These are phyloP conservation scores for Tetranychus truncatus DNA, from an alignment of 2,888 invertebrate genomes.

Conservation along the genomic window DNA sequence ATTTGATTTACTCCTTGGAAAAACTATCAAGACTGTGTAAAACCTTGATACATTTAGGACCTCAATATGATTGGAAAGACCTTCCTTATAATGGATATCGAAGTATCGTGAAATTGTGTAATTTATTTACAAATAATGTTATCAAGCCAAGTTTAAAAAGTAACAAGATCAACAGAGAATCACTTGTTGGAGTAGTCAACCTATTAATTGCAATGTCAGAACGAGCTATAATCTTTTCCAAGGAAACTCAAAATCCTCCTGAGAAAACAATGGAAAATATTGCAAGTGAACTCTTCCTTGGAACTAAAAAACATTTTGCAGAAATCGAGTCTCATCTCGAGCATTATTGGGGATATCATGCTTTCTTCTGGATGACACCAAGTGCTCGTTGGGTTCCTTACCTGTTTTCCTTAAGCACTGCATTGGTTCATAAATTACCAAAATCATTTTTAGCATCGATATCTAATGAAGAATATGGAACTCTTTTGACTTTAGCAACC, in stretches of 20 bases:
- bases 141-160: neutral
- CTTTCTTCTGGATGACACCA: constrained; percentile 1
- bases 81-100: neutral
- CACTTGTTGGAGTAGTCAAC: neutral
- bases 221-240: neutral
- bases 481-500: neutral
- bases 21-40: neutral
- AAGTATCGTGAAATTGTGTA: neutral
- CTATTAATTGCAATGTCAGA: neutral
- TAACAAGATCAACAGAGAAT: neutral
- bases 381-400: neutral
- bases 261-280: neutral
- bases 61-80: neutral
- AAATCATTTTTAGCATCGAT: neutral
- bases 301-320: neutral
- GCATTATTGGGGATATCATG: neutral
- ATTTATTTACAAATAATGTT: neutral
- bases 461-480: neutral
- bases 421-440: neutral
- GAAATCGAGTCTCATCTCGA: neutral
- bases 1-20: neutral
- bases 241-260: neutral
- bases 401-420: neutral
- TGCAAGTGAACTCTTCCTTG: neutral
- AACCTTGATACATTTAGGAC: neutral